A percentile compares a stretch with the other conserved stretches of the same genome.
Evolutionary conservation across 2,113 vertebrate species (phyloP).

Genomic region (Rhadina sibilatrix): DNA sequence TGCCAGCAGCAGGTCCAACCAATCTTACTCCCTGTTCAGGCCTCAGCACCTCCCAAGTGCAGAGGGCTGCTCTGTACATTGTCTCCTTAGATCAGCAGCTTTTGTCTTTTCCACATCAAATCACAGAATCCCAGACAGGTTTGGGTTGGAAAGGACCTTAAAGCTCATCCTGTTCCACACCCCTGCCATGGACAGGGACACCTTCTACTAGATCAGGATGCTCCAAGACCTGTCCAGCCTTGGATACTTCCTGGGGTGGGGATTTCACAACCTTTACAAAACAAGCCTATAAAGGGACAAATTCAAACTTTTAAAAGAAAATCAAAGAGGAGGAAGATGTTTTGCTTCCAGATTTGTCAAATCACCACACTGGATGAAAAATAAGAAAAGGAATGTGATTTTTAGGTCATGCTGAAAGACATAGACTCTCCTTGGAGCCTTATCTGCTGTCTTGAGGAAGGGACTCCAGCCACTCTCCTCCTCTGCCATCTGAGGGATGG

Average conservation of each 20-base stretch:
- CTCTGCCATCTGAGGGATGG: not conserved
- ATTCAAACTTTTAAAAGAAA: not conserved
- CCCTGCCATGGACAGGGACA: not conserved
- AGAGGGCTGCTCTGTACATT: not conserved
- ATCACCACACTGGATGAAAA: not conserved
- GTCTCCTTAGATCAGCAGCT: not conserved
- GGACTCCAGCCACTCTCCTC: not conserved
- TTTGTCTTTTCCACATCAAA: not conserved
- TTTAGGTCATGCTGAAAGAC: not conserved
- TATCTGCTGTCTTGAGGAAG: not conserved
- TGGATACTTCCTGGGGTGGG: not conserved
- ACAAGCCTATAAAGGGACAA: not conserved
- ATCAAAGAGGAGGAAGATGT: not conserved
- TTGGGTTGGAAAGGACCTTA: not conserved
- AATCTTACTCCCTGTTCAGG: fast-evolving
- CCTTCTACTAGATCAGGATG: not conserved
- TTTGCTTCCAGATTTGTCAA: not conserved
- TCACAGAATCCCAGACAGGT: not conserved
- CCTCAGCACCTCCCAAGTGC: fast-evolving
- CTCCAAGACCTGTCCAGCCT: not conserved
- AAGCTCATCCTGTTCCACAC: not conserved
- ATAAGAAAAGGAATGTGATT: not conserved
- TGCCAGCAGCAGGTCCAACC: fast-evolving
- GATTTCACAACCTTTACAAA: not conserved
- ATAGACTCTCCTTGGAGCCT: not conserved